Conservation (phyloP, 2,888 invertebrate genomes). For the Dioctria linearis region DNA sequence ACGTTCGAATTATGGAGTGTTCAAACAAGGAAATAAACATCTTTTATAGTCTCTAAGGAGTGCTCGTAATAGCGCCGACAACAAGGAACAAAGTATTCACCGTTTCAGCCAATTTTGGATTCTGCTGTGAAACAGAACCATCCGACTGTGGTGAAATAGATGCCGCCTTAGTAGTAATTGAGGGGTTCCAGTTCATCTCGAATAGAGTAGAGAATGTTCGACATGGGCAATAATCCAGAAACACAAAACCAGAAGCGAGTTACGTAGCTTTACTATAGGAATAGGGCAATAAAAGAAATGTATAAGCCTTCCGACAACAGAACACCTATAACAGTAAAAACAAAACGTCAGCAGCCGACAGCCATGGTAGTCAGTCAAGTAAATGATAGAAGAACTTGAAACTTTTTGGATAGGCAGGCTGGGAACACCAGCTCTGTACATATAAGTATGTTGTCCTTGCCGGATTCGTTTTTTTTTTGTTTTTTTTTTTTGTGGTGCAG, state of each 20-base stretch:
- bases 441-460: too few relatives aligned
- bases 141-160: background rate
- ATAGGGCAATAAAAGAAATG: slow-evolving; percentile 30
- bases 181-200: slow-evolving; percentile 32
- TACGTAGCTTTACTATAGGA: too few relatives aligned
- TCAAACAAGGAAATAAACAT: slow-evolving; percentile 47
- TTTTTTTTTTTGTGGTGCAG: background rate
- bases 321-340: slow-evolving; percentile 44
- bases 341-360: slow-evolving; percentile 26
- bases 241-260: too few relatives aligned
- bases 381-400: slow-evolving; percentile 34
- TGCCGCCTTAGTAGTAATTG: background rate
- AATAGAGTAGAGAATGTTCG: slow-evolving; percentile 20
- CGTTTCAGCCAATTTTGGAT: slow-evolving; percentile 37
- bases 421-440: background rate
- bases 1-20: slow-evolving; percentile 25
- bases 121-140: slow-evolving; percentile 14
- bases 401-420: background rate
- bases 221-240: slow-evolving; percentile 12
- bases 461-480: too few relatives aligned
- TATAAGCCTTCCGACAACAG: slow-evolving; percentile 37
- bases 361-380: slow-evolving; percentile 31
- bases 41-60: slow-evolving; percentile 28
- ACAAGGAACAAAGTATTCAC: slow-evolving; percentile 42
- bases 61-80: slow-evolving; percentile 16